phyloP scores from a whole-genome alignment of 2,113 vertebrate genomes.

The Bostrychus sinensis region DNA sequence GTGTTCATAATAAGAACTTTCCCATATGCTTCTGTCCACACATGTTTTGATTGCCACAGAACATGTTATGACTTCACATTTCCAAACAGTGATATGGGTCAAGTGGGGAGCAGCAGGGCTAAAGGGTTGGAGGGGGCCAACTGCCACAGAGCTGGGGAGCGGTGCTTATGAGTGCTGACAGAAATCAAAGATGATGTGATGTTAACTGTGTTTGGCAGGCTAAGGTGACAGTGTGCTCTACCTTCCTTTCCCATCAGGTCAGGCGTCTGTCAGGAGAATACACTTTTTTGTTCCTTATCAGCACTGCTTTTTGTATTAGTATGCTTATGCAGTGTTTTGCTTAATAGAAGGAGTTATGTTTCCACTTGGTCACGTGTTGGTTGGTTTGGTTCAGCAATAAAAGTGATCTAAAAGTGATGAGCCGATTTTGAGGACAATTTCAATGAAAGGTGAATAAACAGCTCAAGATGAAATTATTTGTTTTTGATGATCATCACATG shows the following conservation, averaged over 20 bases:
- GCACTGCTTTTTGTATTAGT: no score
- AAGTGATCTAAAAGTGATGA: no score
- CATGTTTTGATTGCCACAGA: slow-evolving; percentile 70
- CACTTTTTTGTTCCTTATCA: no score
- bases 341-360: no score
- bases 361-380: no score
- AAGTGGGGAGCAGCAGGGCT: slow-evolving; percentile 55
- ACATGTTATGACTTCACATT: slow-evolving; percentile 74
- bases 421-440: no score
- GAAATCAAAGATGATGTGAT: slow-evolving; percentile 45
- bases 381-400: no score
- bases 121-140: slow-evolving; percentile 12
- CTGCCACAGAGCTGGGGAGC: slow-evolving; percentile 5
- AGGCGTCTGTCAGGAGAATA: background rate
- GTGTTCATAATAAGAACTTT: slow-evolving; percentile 62
- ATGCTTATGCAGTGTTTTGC: no score
- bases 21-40: slow-evolving; percentile 75
- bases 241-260: slow-evolving; percentile 13
- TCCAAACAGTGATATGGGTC: slow-evolving; percentile 63
- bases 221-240: slow-evolving; percentile 17
- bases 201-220: slow-evolving; percentile 45
- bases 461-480: no score
- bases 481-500: no score
- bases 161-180: slow-evolving; percentile 39
- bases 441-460: no score